Evolutionary conservation across 92 coral and sea anemone species (phyloP), one percentile per base, ranked within the genome.

Genomic region (Phenganax subtilis): DNA sequence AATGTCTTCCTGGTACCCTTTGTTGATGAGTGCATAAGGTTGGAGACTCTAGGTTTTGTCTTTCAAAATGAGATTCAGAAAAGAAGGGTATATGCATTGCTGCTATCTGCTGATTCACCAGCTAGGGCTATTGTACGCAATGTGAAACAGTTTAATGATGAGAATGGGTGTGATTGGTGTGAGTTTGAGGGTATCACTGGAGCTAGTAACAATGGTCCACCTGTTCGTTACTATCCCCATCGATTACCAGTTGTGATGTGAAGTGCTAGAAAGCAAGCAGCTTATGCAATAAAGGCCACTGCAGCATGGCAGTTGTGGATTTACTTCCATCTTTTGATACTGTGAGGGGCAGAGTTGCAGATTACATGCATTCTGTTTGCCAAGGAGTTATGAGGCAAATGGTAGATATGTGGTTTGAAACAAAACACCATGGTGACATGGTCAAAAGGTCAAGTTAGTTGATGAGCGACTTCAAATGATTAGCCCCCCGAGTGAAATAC

Each of bases 151-250:
- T 76, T 57, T 47, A 76, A 76, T 47, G 68, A 70, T 31, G 15
- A 57, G 81, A 27, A 76, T 59, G 81, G 80, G 51, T 75, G 80
- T 55, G 80, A 75, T 27, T 75, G 80, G 80, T 75, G 80, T 17
- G 65, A 75, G 15, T 54, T 54, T 56, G 60, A 53, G 25, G 80
- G 80, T 0, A 65, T 75, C 27, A 30, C 80, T n/a, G 64, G 55
- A 54, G 52, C 63, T 6, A 54, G 15, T 25, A 75, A 75, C 10
- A 75, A 14, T 75, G 80, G 80, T 9, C 80, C 80, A 6, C 80
- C 80, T 47, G 44, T 55, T 15, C 59, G 65, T 6, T 75, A 75
- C 80, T 75, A 75, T 51, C 80, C 80, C 52, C 65, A 75, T 55
- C 55, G 80, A 75, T 55, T 65, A 75, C 80, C 80, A 54, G 80